Evolutionary conservation across 2,888 invertebrate species (phyloP), one percentile per base, ranked within the genome.

Genomic region (Diarsia mendica): DNA sequence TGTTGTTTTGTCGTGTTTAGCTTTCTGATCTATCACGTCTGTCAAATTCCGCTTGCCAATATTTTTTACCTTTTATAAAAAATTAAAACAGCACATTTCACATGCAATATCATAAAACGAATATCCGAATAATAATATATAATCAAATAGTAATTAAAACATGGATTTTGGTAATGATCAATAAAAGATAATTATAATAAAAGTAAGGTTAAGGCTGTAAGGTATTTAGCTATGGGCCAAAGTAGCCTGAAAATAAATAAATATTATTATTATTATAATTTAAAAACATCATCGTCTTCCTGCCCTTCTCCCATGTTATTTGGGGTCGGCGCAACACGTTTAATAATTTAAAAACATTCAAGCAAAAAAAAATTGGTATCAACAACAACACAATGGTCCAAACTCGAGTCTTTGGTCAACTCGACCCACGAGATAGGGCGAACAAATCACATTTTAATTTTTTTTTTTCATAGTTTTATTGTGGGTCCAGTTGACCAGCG

Each of bases 71-170:
- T 39, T 33, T n/a, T 3, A n/a, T 39, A 20, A n/a, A n/a, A 39
- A 61, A 61, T 58, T 28, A 53, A 71, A 78, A 75, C 48, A 46
- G 53, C 15, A 60, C 20, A 55, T 28, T 60, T 55, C 49, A 63
- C 60, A 39, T 39, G 65, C 48, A 55, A 53, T 28, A 64, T 49
- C 20, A 63, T 66, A 69, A 55, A 73, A 61, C 23, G 39, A 44
- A 71, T 65, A 48, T 60, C 44, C 55, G 15, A 33, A 71, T 49
- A n/a, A n/a, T n/a, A n/a, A 66, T 10, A 51, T 58, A 67, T 28
- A 28, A 39, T 39, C 28, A 53, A 53, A 75, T 63, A 67, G 10
- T 51, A 18, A 67, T 72, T 53, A 72, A 66, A 73, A 79, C 39
- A 51, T 51, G 66, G 46, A n/a, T 18, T 65, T 65, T 48, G 8